phyloP scores from a whole-genome alignment of 2,113 vertebrate genomes.

The Siphamia tubifer region DNA sequence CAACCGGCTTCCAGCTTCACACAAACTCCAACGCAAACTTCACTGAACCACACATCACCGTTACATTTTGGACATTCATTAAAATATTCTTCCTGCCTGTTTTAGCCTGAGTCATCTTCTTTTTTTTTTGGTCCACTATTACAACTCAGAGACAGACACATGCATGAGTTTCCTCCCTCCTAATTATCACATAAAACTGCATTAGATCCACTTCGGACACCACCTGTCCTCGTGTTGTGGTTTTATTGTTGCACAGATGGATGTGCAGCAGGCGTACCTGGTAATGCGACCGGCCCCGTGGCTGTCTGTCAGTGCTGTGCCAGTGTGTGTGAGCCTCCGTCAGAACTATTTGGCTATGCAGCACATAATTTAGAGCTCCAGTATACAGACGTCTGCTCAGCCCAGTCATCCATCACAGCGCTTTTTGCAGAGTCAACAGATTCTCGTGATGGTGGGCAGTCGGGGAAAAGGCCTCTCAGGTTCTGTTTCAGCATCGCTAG shows the following conservation, averaged over 20 bases:
- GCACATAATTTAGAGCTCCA: conserved; percentile 62
- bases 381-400: conserved; percentile 42
- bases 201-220: neutral
- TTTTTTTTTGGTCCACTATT: too few relatives aligned
- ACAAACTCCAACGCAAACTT: too few relatives aligned
- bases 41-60: too few relatives aligned
- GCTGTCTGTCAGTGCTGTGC: conserved; percentile 26
- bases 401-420: conserved; percentile 52
- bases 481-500: conserved; percentile 26
- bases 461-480: conserved; percentile 40
- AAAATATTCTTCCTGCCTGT: too few relatives aligned
- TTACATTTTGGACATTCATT: too few relatives aligned
- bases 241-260: conserved; percentile 33
- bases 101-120: too few relatives aligned
- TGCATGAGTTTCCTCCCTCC: neutral
- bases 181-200: neutral
- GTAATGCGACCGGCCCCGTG: conserved; percentile 9
- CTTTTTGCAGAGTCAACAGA: conserved; percentile 69
- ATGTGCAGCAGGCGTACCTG: conserved; percentile 39
- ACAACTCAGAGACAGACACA: too few relatives aligned
- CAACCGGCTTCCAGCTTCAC: too few relatives aligned
- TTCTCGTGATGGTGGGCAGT: conserved; percentile 47
- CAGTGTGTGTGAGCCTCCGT: conserved; percentile 14
- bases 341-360: conserved; percentile 64
- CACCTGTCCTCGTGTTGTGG: neutral